Base-by-base conservation (phyloP, 2,113 vertebrate species). In the Dicaeum eximium region DNA sequence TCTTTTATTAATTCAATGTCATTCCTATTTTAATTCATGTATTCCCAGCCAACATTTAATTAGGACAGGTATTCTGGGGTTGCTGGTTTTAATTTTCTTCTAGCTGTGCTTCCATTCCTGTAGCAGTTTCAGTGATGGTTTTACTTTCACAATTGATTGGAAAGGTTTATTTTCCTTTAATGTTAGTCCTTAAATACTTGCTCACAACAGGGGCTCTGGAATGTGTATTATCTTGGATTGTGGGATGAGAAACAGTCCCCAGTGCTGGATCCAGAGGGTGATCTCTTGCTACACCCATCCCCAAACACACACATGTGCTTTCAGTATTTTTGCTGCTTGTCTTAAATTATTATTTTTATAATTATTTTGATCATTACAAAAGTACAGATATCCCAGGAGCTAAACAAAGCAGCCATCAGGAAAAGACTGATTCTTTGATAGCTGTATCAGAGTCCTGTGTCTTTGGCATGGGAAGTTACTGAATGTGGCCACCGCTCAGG, bases 51-150 rank as follows among this genome's bases (percentile, higher is more conserved):
- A 92, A 66, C 0, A 0, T 62, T 88, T 95, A 96, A 95, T 95
- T 96, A 88, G 94, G 80, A 60, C 58, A 92, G 78, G 71, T 86
- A 91, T 91, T 88, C 60, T 88, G 71, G 74, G 51, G 42, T 50
- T 88, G 92, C 74, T 77, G 87, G 4, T 90, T 92, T 83, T 86
- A 86, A 95, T 95, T 94, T 95, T 70, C 71, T 80, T 83, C 79
- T 93, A 86, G 37, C 74, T 92, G 87, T 10, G 60, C 66, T 92
- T 95, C 94, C 66, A 86, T 90, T 93, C 70, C 81, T 91, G 64
- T 44, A 86, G 38, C 86, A 83, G 62, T 70, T 77, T 88, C 60
- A 53, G 85, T 88, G 85, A 79, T 83, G 92, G 74, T 78, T 94
- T 93, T 92, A 77, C 85, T 92, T 91, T 56, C 44, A 69, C 71